Conservation (phyloP, 2,888 invertebrate genomes). For the Drosophila demipolita region DNA sequence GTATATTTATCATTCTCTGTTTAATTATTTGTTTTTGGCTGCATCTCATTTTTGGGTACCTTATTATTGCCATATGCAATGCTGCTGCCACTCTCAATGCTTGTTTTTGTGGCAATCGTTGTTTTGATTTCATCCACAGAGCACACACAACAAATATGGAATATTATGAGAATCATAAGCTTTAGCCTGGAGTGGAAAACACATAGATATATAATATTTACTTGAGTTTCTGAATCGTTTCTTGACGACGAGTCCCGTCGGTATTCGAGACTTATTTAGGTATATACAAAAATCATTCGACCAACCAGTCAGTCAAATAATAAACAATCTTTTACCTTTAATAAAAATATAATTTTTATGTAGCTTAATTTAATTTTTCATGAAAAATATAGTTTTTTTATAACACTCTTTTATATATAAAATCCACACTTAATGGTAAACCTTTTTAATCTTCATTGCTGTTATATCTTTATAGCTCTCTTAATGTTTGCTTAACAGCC, state of each 20-base stretch:
- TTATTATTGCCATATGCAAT: conserved; percentile 28
- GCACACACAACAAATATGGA: not conserved
- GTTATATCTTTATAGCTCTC: not conserved
- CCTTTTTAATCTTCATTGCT: not conserved
- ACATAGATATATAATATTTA: not conserved
- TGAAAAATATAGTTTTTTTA: not conserved
- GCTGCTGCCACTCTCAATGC: conserved; percentile 34
- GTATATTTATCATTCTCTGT: conserved; percentile 38
- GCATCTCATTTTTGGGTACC: conserved; percentile 10
- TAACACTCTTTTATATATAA: not conserved
- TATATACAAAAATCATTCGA: not conserved
- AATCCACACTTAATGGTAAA: not conserved
- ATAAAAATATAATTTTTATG: not conserved
- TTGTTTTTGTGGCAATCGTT: conserved; percentile 16
- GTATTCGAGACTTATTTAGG: not conserved
- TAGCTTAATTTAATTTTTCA: no score
- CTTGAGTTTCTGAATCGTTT: not conserved
- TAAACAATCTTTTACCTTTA: not conserved
- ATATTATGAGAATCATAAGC: not conserved
- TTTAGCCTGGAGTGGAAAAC: no score
- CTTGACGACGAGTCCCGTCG: not conserved
- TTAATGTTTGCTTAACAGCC: not conserved
- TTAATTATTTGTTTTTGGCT: conserved; percentile 51
- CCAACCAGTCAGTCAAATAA: not conserved
- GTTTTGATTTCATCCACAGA: conserved; percentile 17